A percentile compares a stretch with the other conserved stretches of the same genome.
Conservation (phyloP, 2,888 invertebrate genomes). For the Helleia helle region DNA sequence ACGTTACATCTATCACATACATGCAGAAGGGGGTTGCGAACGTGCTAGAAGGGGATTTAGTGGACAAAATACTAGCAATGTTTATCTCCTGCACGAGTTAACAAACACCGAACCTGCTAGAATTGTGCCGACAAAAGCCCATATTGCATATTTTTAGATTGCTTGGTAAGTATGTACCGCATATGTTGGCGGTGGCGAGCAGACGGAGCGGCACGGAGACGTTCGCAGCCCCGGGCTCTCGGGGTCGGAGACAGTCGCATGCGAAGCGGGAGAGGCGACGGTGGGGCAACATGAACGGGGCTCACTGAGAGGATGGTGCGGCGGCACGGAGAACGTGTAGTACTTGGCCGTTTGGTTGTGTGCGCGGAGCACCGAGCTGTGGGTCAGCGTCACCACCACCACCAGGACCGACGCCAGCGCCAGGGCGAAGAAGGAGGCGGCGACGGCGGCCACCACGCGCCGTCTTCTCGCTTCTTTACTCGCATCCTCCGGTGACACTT, state of each 20-base stretch:
- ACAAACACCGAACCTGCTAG: not conserved
- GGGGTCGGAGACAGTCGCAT: conserved; percentile 72
- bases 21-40: conserved; percentile 73
- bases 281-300: conserved; percentile 75
- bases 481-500: conserved; percentile 66
- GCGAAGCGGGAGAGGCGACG: conserved; percentile 74
- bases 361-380: conserved; percentile 77
- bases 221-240: conserved; percentile 71
- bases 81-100: not conserved
- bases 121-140: not conserved
- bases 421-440: conserved; percentile 82
- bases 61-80: conserved; percentile 43
- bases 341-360: conserved; percentile 78
- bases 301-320: conserved; percentile 75
- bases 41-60: conserved; percentile 53
- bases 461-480: conserved; percentile 79
- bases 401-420: conserved; percentile 82
- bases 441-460: conserved; percentile 80
- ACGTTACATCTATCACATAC: conserved; percentile 63
- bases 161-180: conserved; percentile 57
- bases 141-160: conserved; percentile 23
- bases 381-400: conserved; percentile 84
- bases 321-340: conserved; percentile 77
- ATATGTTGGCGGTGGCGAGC: conserved; percentile 42
- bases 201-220: conserved; percentile 42